Base-by-base conservation (phyloP, 2,888 invertebrate species). In the Volucella inflata region DNA sequence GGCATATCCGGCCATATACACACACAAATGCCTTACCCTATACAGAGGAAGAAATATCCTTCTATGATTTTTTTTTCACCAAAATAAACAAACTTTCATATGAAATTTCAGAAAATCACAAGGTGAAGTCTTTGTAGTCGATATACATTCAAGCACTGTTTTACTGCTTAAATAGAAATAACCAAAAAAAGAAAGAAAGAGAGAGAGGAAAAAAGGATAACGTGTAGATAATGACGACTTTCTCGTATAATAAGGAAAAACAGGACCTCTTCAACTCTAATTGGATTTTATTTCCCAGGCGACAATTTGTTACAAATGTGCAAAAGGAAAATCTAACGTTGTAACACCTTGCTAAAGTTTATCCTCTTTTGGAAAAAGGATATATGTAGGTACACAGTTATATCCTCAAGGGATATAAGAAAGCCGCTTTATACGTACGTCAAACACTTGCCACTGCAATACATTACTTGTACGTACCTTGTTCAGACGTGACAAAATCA, bases 201-300 rank as follows among this genome's bases (percentile, higher is more conserved):
- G 1, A 21, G 4, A 21, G 4, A 2, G 4, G 21, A 21, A 1
- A 21, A 21, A 21, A 21, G 21, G 21, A 21, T 21, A 21, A 21
- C 21, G 21, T 21, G 21, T 21, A 21, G 21, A 21, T 21, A 21
- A 21, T 21, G 21, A 21, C 3, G 21, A 21, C 2, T 21, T 21
- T 21, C 21, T 21, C 3, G 42, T 3, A 30, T 9, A 55, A 55
- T 17, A 62, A 38, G 38, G 16, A 30, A 14, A 40, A 75, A n/a
- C n/a, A 60, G 62, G 74, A 67, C 64, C 62, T 65, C 59, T 71
- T 70, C 59, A 68, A 55, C 68, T 62, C 83, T 74, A 84, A 84
- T 79, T 79, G 79, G 79, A 84, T 79, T 79, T 68, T 59, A 79
- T 84, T 70, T 79, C 59, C 74, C 57, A 51, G 42, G 57, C 75